Evolutionary conservation across 2,113 vertebrate genomes (phyloP).

Genomic region (Sinocyclocheilus maitianheensis): DNA sequence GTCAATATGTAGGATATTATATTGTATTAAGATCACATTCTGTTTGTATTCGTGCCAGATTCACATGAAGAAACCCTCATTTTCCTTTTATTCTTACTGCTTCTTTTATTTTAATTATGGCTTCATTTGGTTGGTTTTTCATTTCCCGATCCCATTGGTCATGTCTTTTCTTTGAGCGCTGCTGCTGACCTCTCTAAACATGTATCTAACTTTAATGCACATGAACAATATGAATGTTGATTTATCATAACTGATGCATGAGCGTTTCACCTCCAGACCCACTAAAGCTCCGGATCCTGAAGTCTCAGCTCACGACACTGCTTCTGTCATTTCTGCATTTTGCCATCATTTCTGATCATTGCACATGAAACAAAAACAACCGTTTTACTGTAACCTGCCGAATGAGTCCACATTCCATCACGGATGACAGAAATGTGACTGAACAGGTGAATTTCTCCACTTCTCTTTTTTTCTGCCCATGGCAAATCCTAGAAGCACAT

Average conservation of each 20-base stretch:
- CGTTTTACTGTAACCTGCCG: background rate
- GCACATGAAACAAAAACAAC: background rate
- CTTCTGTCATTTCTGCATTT: background rate
- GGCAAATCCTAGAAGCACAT: background rate
- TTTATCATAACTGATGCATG: background rate
- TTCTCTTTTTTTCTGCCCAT: background rate
- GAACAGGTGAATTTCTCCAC: background rate
- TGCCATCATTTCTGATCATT: background rate
- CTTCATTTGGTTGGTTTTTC: background rate
- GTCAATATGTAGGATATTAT: background rate
- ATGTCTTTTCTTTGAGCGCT: background rate
- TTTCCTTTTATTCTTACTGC: background rate
- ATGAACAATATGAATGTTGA: background rate
- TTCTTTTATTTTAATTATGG: background rate
- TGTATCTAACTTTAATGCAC: background rate
- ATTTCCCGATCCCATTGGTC: background rate
- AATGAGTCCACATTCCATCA: background rate
- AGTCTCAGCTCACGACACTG: background rate
- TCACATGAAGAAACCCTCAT: background rate
- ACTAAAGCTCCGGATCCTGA: background rate
- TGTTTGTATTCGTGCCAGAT: background rate
- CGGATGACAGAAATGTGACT: background rate
- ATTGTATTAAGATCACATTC: background rate
- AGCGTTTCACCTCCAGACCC: background rate
- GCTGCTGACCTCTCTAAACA: background rate